phyloP scores from a whole-genome alignment of 2,888 invertebrate species.

The Caenorhabditis sp. region DNA sequence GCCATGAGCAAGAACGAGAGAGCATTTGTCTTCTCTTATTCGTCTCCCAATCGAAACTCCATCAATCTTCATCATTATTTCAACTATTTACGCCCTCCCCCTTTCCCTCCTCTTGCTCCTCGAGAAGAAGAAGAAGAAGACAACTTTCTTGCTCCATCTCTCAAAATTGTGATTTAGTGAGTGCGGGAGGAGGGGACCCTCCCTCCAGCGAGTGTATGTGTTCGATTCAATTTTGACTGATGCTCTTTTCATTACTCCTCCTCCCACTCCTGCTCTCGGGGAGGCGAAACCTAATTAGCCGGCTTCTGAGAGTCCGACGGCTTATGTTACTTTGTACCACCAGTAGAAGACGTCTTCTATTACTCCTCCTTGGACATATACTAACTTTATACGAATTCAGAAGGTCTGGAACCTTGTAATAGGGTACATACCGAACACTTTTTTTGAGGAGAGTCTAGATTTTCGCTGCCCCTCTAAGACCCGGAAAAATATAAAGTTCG shows the following conservation, averaged over 20 bases:
- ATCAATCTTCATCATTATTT: constrained; percentile 70
- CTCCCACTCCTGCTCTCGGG: constrained; percentile 16
- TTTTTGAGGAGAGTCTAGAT: too few species aligned
- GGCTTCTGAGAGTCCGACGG: background rate
- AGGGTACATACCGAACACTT: too few species aligned
- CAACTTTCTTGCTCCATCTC: constrained; percentile 30
- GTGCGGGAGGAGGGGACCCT: constrained; percentile 9
- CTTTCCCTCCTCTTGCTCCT: background rate
- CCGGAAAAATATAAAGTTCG: too few species aligned
- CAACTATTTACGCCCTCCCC: constrained; percentile 51
- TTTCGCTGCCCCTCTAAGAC: too few species aligned
- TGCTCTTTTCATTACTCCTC: constrained; percentile 59
- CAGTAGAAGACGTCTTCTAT: background rate
- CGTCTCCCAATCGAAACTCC: constrained; percentile 24
- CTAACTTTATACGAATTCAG: too few species aligned
- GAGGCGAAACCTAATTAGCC: constrained; percentile 52
- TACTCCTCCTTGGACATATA: too few species aligned
- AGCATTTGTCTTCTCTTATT: background rate
- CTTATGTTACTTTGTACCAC: background rate
- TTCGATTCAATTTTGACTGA: constrained; percentile 63
- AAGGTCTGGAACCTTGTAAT: too few species aligned
- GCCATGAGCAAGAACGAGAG: constrained; percentile 1
- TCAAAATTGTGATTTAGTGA: constrained; percentile 61
- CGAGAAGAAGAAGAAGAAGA: constrained; percentile 22
- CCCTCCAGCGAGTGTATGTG: constrained; percentile 20